Conservation (phyloP, 2,888 invertebrate genomes). For the Ellobium chinense region DNA sequence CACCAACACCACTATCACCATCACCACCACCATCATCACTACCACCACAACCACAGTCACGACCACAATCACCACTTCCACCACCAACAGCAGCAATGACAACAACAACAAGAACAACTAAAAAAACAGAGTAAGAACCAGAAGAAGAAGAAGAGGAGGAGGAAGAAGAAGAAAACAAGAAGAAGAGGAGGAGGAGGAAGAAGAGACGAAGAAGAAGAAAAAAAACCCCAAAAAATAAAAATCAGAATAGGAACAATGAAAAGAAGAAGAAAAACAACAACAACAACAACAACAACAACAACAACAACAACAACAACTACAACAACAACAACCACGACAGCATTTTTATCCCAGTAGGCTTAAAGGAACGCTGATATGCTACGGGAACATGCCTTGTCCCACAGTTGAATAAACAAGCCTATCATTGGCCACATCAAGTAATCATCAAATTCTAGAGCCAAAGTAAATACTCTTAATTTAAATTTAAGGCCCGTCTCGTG, state of each 20-base stretch:
- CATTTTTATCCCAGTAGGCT: neutral
- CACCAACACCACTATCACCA: neutral
- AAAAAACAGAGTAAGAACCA: neutral
- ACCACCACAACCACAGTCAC: neutral
- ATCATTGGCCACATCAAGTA: too few species aligned
- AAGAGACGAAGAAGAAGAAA: neutral
- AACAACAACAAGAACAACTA: neutral
- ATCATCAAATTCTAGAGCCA: too few species aligned
- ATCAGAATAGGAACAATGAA: neutral
- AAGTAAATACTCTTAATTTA: too few species aligned
- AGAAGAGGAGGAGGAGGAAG: neutral
- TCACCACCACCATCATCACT: neutral
- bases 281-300: neutral
- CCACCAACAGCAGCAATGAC: neutral
- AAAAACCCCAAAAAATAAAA: neutral
- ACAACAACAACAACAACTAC: neutral
- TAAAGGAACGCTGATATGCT: too few species aligned
- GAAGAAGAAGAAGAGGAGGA: neutral
- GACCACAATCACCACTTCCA: neutral
- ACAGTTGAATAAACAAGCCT: too few species aligned
- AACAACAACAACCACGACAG: neutral
- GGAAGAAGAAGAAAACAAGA: neutral
- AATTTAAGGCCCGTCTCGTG: too few species aligned
- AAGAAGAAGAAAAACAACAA: neutral
- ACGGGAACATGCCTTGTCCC: too few species aligned